A percentile compares a stretch with the other conserved stretches of the same genome.
Conservation (phyloP, 1,140 invertebrate species). For the Drosophila nannoptera region DNA sequence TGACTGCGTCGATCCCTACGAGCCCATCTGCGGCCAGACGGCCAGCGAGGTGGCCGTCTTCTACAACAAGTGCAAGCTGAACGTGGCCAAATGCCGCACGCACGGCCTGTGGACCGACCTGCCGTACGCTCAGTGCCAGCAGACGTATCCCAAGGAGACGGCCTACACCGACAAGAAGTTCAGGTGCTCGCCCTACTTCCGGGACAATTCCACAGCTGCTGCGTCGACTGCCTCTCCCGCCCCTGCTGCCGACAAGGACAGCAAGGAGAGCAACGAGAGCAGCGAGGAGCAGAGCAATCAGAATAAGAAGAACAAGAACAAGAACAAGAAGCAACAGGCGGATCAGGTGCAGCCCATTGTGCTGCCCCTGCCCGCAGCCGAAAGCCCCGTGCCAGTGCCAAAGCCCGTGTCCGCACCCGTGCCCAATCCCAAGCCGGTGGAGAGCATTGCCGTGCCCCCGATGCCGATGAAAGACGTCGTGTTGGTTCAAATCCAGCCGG, state of each 20-base stretch:
- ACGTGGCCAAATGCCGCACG: conserved; percentile 73
- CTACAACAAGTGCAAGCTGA: conserved; percentile 72
- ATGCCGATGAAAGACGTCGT: conserved; percentile 43
- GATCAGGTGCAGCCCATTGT: conserved; percentile 12
- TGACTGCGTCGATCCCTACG: conserved; percentile 65
- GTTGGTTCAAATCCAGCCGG: too few species aligned
- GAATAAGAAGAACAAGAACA: conserved; percentile 25
- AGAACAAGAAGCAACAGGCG: conserved; percentile 30
- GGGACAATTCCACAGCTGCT: conserved; percentile 32
- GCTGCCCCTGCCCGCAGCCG: conserved; percentile 4
- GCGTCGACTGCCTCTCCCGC: conserved; percentile 9
- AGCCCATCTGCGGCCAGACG: conserved; percentile 70
- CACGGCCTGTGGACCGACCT: conserved; percentile 68
- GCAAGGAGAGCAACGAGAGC: conserved; percentile 49
- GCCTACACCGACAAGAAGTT: conserved; percentile 70
- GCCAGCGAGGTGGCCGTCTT: conserved; percentile 68
- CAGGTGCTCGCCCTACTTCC: conserved; percentile 59
- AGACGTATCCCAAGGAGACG: conserved; percentile 62
- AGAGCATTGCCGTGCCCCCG: conserved; percentile 51
- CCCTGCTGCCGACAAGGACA: conserved; percentile 35
- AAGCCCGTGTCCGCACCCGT: background rate
- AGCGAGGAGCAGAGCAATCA: conserved; percentile 47
- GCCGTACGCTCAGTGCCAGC: conserved; percentile 60
- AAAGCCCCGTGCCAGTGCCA: conserved; percentile 14
- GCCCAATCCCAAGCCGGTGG: conserved; percentile 6